Percentiles rank a stretch among this genome's conserved stretches.
phyloP scores from a whole-genome alignment of 2,797 vertebrate species.

The Trachops cirrhosus region DNA sequence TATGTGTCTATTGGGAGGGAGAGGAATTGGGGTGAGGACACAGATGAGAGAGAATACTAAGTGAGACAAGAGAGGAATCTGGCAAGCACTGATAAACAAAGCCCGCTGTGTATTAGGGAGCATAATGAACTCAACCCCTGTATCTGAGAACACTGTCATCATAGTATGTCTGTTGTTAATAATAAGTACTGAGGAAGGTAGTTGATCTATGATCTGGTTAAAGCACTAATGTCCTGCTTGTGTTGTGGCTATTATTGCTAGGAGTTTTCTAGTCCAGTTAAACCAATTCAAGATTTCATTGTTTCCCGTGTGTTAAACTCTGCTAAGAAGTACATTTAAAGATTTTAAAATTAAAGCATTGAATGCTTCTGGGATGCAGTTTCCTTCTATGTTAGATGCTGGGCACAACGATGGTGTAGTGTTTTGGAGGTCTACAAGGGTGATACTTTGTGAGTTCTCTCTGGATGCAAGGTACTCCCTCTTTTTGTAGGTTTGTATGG shows the following conservation, averaged over 20 bases:
- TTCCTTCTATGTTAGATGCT: not conserved
- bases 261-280: not conserved
- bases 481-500: not conserved
- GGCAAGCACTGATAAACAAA: not conserved
- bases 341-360: not conserved
- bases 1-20: not conserved
- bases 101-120: rapidly evolving
- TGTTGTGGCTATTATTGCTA: not conserved
- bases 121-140: not conserved
- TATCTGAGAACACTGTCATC: not conserved
- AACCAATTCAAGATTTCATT: not conserved
- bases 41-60: not conserved
- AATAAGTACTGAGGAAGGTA: not conserved
- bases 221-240: not conserved
- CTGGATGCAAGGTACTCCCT: not conserved
- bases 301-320: not conserved
- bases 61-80: not conserved
- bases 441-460: not conserved
- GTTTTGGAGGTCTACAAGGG: not conserved
- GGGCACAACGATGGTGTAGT: not conserved
- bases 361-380: not conserved
- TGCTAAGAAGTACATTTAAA: not conserved
- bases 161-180: not conserved
- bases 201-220: not conserved
- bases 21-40: not conserved